Evolutionary conservation across 2,888 invertebrate genomes (phyloP), one percentile per base, ranked within the genome.

Genomic region (Agrochola lychnidis): DNA sequence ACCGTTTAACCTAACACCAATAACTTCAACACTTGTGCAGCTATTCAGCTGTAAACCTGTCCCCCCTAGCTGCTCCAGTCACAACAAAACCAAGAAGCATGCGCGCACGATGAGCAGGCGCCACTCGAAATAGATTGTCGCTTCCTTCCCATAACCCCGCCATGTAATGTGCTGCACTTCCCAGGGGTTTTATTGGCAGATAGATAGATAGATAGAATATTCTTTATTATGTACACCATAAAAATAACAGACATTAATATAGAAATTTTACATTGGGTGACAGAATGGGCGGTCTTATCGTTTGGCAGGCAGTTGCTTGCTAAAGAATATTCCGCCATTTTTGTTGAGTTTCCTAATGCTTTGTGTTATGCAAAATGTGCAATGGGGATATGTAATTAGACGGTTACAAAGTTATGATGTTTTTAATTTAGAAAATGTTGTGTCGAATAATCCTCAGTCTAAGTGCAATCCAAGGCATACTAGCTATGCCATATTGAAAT

Each of bases 111-210:
- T 73, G 68, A 12, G 78, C 76, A 73, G 83, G 85, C 87, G 87
- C 89, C 86, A 79, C 91, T 88, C 68, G 62, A 91, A 92, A 92
- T 92, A 92, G 92, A 91, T 69, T 80, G 86, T 85, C 88, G 86
- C 76, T 91, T 92, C 90, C 92, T 92, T 87, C 78, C 67, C 78
- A 59, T 77, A 73, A 87, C 80, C 84, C 73, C 66, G 57, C 59
- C 36, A 42, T 53, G 56, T 67, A 45, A 63, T 68, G 45, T 53
- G 19, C 66, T 79, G n/a, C n/a, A 68, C 62, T 70, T 66, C 61
- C 51, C 45, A 53, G n/a, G 25, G 22, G 16, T 70, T 71, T 71
- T 71, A 45, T 40, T 25, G 25, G 40, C n/a, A n/a, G n/a, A n/a
- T n/a, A n/a, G n/a, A n/a, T n/a, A n/a, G n/a, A n/a, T n/a, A n/a